Base-by-base conservation (phyloP, 2,113 vertebrate species). In the Semicossyphus pulcher region DNA sequence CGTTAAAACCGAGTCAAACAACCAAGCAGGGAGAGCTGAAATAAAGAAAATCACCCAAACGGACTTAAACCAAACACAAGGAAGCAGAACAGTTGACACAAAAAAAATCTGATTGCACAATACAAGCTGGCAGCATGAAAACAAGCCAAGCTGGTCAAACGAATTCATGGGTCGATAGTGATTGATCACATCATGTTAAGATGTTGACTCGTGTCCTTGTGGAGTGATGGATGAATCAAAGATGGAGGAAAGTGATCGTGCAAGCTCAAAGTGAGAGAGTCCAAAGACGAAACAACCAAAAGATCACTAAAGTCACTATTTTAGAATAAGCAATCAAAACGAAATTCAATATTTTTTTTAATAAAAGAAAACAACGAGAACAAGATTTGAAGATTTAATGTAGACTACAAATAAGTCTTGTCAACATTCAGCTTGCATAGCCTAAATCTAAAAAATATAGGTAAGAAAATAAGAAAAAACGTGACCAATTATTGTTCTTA, bases 131-230 rank as follows among this genome's bases (percentile, higher is more conserved):
- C 37, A 53, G 15, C 74, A 18, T 15, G 63, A 66, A 80, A 81
- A 77, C 76, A 81, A 76, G 56, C 34, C 83, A 39, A 72, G 65
- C 61, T 68, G 66, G 32, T 65, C 72, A 64, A 88, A 90, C 70
- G 36, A 70, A 87, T 80, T 75, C 57, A 72, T 23, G 62, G 84
- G 88, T 91, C 91, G 11, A 92, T 89, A 89, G 56, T 90, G 85
- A 92, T 92, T 87, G 87, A 92, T 92, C 68, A 77, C 84, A 71
- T 84, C 72, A 83, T 44, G 78, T 81, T 81, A 73, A 86, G 57
- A 56, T 66, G 86, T 76, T 84, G 86, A 85, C 77, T 80, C 49
- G 59, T 60, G 73, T 80, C 83, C 87, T 83, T 82, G 73, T 76
- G 56, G 74, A 74, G 51, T 83, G 76, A 90, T 81, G 66, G 80